These are phyloP conservation scores for Rapana venosa DNA, from an alignment of 2,888 invertebrate genomes.

Conservation along the genomic window DNA sequence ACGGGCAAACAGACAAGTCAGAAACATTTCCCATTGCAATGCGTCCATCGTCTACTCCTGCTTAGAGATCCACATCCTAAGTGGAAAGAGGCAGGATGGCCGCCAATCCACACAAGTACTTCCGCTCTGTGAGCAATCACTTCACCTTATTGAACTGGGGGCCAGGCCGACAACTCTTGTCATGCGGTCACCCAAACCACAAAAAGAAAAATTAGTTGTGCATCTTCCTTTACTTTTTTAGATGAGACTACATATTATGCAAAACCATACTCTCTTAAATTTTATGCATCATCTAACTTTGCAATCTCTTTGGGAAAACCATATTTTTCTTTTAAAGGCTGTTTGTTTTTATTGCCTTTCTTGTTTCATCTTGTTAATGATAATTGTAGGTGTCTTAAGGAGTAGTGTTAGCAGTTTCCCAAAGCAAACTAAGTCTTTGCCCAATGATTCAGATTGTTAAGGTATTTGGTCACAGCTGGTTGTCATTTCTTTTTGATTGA, in stretches of 20 bases:
- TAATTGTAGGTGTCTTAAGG: no score
- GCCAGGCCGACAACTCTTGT: slow-evolving; percentile 95
- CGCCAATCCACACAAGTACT: slow-evolving; percentile 80
- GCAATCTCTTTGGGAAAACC: not conserved
- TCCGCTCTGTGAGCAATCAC: slow-evolving; percentile 64
- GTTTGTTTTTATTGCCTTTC: no score
- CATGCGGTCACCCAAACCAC: slow-evolving; percentile 91
- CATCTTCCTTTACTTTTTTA: not conserved
- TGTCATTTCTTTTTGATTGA: no score
- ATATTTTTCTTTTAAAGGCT: no score
- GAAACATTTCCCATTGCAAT: slow-evolving; percentile 98
- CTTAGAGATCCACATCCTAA: slow-evolving; percentile 79
- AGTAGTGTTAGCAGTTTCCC: no score
- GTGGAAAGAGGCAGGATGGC: slow-evolving; percentile 82
- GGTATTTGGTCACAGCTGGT: no score
- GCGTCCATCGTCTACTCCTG: slow-evolving; percentile 89
- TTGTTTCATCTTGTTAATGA: no score
- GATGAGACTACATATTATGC: not conserved
- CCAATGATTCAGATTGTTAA: no score
- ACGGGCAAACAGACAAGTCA: slow-evolving; percentile 73
- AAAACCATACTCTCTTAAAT: not conserved
- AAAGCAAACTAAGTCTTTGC: no score
- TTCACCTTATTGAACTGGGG: slow-evolving; percentile 83
- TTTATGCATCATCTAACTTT: not conserved
- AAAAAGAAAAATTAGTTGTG: not conserved